These are phyloP conservation scores for Diaprepes abbreviatus DNA, from an alignment of 2,888 invertebrate genomes.

Conservation along the genomic window DNA sequence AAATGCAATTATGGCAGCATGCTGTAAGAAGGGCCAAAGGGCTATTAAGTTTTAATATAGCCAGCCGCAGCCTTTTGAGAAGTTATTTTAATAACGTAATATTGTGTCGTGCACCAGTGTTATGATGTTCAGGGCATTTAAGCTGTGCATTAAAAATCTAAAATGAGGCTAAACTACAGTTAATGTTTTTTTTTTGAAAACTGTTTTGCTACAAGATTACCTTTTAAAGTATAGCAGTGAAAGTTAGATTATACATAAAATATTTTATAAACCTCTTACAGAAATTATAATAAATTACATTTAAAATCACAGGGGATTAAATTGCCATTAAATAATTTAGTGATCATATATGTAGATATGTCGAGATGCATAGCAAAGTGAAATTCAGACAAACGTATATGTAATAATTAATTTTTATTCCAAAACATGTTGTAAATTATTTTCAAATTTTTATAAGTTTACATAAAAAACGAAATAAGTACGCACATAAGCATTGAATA, in stretches of 20 bases:
- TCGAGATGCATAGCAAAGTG: too few species aligned
- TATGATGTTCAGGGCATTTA: conserved; percentile 18
- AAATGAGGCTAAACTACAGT: conserved; percentile 14
- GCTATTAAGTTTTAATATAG: conserved; percentile 47
- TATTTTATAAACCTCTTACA: not conserved
- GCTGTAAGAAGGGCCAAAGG: conserved; percentile 35
- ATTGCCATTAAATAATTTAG: too few species aligned
- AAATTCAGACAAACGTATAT: too few species aligned
- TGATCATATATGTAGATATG: too few species aligned
- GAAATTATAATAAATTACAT: too few species aligned
- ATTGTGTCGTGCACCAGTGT: conserved; percentile 32
- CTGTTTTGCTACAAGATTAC: not conserved
- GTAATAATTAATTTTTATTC: too few species aligned
- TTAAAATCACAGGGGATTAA: too few species aligned
- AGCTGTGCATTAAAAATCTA: conserved; percentile 21
- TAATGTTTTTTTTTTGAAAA: conserved; percentile 6
- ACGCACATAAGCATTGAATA: too few species aligned
- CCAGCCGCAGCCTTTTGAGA: conserved; percentile 36
- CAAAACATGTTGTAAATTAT: too few species aligned
- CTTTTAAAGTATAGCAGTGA: not conserved
- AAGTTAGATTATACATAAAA: not conserved
- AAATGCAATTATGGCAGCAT: conserved; percentile 41
- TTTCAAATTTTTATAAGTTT: too few species aligned
- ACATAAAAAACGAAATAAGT: too few species aligned
- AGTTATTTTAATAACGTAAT: conserved; percentile 46